A percentile compares a stretch with the other conserved stretches of the same genome.
Conservation (phyloP, 2,797 vertebrate species). For the Remorina albescens region DNA sequence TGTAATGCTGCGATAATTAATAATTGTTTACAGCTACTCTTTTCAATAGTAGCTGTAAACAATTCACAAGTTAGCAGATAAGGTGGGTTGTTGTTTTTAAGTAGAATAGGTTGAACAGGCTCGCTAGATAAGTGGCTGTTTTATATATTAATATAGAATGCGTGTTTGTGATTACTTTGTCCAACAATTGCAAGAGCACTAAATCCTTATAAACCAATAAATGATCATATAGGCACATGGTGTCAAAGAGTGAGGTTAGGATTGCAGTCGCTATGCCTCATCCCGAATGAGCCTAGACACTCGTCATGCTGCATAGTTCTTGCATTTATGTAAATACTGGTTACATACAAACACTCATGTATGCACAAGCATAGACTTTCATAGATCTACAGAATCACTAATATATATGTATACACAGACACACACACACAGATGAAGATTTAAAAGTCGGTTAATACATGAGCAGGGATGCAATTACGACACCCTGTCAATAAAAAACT, state of each 20-base stretch:
- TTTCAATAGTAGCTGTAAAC: too few species aligned
- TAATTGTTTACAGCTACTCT: too few species aligned
- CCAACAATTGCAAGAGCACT: background rate
- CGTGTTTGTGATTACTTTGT: background rate
- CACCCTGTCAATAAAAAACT: constrained; percentile 36
- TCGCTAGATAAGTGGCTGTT: background rate
- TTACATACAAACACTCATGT: constrained; percentile 15
- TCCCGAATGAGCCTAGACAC: too few species aligned
- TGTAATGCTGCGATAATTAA: background rate
- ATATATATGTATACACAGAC: too few species aligned
- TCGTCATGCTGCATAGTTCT: constrained; percentile 3
- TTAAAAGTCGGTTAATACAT: constrained; percentile 56
- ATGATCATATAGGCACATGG: background rate
- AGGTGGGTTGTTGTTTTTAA: background rate
- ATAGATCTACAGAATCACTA: constrained; percentile 25
- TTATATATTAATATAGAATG: background rate
- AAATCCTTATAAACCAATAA: background rate
- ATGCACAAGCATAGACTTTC: constrained; percentile 12
- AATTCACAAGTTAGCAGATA: too few species aligned
- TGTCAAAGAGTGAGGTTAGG: background rate
- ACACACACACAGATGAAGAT: constrained; percentile 43
- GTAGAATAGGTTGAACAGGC: background rate
- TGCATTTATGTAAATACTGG: background rate
- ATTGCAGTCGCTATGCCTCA: background rate
- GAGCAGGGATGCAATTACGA: constrained; percentile 42